These are phyloP conservation scores for Lasiommata megera DNA, from an alignment of 2,888 invertebrate genomes.

Conservation along the genomic window DNA sequence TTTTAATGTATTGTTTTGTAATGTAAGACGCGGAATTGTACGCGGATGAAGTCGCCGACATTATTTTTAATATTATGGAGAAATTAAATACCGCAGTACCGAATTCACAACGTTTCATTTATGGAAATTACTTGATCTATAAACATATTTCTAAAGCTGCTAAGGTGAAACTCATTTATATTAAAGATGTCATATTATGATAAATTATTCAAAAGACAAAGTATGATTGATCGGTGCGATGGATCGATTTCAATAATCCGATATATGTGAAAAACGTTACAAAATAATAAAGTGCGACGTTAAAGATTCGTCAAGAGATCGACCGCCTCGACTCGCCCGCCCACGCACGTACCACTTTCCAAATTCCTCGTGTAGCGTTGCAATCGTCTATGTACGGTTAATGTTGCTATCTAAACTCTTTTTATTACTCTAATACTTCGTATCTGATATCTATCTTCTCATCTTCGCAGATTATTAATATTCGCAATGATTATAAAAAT, in stretches of 20 bases:
- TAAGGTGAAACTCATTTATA: slow-evolving; percentile 1
- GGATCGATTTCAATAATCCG: slow-evolving; percentile 41
- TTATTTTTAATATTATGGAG: too few species aligned
- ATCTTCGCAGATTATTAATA: not conserved
- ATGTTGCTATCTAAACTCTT: not conserved
- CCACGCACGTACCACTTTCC: slow-evolving; percentile 78
- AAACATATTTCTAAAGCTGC: not conserved
- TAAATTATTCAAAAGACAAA: slow-evolving; percentile 14
- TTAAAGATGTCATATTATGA: slow-evolving; percentile 4
- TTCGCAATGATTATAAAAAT: not conserved
- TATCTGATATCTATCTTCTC: not conserved
- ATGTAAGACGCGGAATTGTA: too few species aligned
- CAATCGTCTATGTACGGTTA: slow-evolving; percentile 68
- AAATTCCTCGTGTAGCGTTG: slow-evolving; percentile 77
- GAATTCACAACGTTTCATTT: not conserved
- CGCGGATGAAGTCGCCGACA: too few species aligned
- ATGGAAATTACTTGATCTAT: not conserved
- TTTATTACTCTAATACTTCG: not conserved
- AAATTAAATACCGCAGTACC: not conserved
- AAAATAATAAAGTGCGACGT: slow-evolving; percentile 70
- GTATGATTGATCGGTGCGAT: slow-evolving; percentile 29
- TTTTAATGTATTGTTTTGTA: too few species aligned
- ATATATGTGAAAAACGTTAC: slow-evolving; percentile 61
- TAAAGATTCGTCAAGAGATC: slow-evolving; percentile 73
- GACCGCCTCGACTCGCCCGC: slow-evolving; percentile 70